Evolutionary conservation across 2,797 vertebrate species (phyloP), one percentile per base, ranked within the genome.

Genomic region (Lemur catta): DNA sequence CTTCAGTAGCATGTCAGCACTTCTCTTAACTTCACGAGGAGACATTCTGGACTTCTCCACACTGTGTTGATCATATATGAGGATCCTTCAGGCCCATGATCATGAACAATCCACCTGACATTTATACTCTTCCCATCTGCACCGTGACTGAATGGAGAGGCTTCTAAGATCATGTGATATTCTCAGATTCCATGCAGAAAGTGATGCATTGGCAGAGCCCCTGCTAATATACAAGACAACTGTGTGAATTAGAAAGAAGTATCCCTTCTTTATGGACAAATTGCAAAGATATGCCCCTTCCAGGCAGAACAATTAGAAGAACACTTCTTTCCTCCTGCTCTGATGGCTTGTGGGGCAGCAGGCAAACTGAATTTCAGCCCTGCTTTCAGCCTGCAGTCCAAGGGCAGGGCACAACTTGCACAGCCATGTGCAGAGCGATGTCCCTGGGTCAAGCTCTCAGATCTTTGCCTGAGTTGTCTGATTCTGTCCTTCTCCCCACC

Each of bases 171-270:
- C 18, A 48, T 78, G 24, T 24, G 12, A 15, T 69, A 57, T 84
- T 92, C 69, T 67, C 63, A 26, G 55, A n/a, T 20, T 88, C 18
- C 12, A 30, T 7, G 12, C 35, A 92, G 50, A 95, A 92, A 86
- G 35, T 28, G 84, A 59, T 63, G 11, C 10, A 69, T 20, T 13
- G 48, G 9, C 59, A 72, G 30, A 17, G 15, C 1, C 38, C 18
- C 48, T 79, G 12, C 20, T 67, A 59, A 3, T 35, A 1, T 35
- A 38, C 7, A 75, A 48, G 35, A 52, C 88, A 81, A 87, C 30
- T 13, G 22, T 50, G 30, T 7, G 35, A 82, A 48, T 67, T 84
- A 33, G 4, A n/a, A 61, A 76, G 13, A 41, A 46, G 8, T 14
- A 4, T 78, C 30, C 6, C 35, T 61, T 74, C n/a, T 59, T 61